Evolutionary conservation across 92 coral and sea anemone species (phyloP).

Genomic region (Epizoanthus ramosus): DNA sequence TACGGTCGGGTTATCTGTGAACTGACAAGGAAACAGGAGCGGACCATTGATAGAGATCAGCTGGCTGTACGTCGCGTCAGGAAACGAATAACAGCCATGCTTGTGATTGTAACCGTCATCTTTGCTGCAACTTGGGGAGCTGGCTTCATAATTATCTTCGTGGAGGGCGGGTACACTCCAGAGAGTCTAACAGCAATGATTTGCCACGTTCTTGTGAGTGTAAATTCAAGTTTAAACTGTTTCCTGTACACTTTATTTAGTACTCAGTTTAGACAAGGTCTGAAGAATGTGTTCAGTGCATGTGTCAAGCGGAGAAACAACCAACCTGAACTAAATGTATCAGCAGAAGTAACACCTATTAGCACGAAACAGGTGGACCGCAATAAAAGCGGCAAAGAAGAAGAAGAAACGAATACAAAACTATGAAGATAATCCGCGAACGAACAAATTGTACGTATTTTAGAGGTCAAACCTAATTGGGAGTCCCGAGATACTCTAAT

Average conservation of each 20-base stretch:
- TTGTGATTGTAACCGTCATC: not conserved
- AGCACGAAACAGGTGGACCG: too few relatives aligned
- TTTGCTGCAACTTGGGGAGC: constrained; percentile 8
- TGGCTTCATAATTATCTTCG: not conserved
- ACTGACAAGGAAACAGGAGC: not conserved
- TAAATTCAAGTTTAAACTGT: constrained; percentile 24
- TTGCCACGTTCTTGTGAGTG: not conserved
- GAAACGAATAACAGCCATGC: not conserved
- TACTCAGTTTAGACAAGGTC: constrained; percentile 21
- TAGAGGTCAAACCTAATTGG: too few relatives aligned
- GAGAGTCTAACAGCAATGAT: not conserved
- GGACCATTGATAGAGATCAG: not conserved
- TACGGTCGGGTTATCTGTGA: too few relatives aligned
- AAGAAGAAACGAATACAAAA: too few relatives aligned
- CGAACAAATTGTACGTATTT: too few relatives aligned
- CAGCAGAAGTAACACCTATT: too few relatives aligned
- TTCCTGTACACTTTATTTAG: constrained; percentile 25
- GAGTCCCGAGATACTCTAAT: too few relatives aligned
- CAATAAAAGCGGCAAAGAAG: too few relatives aligned
- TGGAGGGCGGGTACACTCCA: not conserved
- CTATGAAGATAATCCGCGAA: too few relatives aligned
- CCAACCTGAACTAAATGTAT: too few relatives aligned
- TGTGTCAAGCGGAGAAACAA: too few relatives aligned
- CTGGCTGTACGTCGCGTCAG: not conserved
- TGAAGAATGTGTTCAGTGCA: not conserved